Base-by-base conservation (phyloP, 1,140 invertebrate species). In the Temnothorax nylanderi region DNA sequence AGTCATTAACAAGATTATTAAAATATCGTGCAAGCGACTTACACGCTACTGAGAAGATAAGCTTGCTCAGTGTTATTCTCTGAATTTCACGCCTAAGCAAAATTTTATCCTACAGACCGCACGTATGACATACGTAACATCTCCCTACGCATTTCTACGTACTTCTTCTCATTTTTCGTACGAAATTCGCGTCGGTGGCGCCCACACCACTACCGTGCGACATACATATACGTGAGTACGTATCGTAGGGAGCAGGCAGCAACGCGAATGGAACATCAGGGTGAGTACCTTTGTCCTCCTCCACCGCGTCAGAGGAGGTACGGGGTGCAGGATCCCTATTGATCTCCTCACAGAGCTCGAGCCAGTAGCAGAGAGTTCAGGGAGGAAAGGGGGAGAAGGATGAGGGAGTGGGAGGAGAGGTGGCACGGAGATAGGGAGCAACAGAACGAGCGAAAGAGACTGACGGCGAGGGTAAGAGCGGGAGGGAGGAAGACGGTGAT, bases 301-400 rank as follows among this genome's bases (percentile, higher is more conserved):
- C 88, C 82, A 86, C 62, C 89, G 75, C 72, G 89, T 90, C 82
- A 87, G 90, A 74, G 86, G 90, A 91, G 91, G 90, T 87, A 89
- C 86, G 86, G 91, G 90, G 90, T 92, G 91, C 86, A 91, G 91
- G 87, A 92, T 91, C 90, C 90, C 91, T 92, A 92, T 92, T 92
- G 91, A 92, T 92, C 91, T 91, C 90, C 91, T 92, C 91, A 91
- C 90, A 92, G 90, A 88, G 87, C 90, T 87, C 89, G 85, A 84
- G 90, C 90, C 87, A 75, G 90, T 89, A 80, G 90, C 89, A 82
- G 89, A 91, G 85, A 89, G 88, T 90, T 90, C 88, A 78, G 88
- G 65, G 85, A 84, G 85, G 49, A 65, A 86, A 86, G 49, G 74
- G 74, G 78, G 78, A 71, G 44, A 51, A 54, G 65, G 67, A 54